These are phyloP conservation scores for Galeopsomyia nigrocyanea DNA, from an alignment of 2,888 invertebrate genomes.

Conservation along the genomic window DNA sequence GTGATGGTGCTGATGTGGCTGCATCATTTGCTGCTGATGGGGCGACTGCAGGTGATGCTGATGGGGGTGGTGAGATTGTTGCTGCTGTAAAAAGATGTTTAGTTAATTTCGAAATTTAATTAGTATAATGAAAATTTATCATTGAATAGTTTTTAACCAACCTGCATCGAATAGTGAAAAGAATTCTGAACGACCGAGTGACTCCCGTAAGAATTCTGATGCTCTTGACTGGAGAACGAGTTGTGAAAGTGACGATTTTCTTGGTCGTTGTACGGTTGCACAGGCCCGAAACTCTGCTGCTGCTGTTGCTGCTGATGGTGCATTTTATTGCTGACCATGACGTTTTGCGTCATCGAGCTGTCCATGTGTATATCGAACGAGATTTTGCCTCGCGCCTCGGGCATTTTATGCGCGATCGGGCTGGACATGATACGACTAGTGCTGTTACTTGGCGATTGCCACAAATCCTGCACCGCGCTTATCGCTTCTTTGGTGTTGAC, in stretches of 20 bases:
- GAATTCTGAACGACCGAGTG: conserved; percentile 58
- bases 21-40: conserved; percentile 59
- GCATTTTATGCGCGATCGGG: conserved; percentile 56
- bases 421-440: conserved; percentile 48
- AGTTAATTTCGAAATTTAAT: no score
- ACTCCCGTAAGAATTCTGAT: conserved; percentile 58
- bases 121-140: no score
- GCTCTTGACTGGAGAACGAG: conserved; percentile 58
- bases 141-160: conserved; percentile 46
- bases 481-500: conserved; percentile 80
- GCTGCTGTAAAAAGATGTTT: conserved; percentile 56
- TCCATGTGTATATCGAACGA: conserved; percentile 67
- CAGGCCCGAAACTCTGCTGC: conserved; percentile 64
- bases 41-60: conserved; percentile 51
- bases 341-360: conserved; percentile 66
- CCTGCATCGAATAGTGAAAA: conserved; percentile 64
- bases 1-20: conserved; percentile 55
- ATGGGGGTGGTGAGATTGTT: conserved; percentile 66
- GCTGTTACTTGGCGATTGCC: conserved; percentile 66
- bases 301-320: conserved; percentile 70
- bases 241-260: conserved; percentile 63
- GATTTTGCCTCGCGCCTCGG: conserved; percentile 56
- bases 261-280: conserved; percentile 63
- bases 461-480: conserved; percentile 76
- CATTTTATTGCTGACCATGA: conserved; percentile 58